Base-by-base conservation (phyloP, 2,888 invertebrate species). In the Tipula confusa region DNA sequence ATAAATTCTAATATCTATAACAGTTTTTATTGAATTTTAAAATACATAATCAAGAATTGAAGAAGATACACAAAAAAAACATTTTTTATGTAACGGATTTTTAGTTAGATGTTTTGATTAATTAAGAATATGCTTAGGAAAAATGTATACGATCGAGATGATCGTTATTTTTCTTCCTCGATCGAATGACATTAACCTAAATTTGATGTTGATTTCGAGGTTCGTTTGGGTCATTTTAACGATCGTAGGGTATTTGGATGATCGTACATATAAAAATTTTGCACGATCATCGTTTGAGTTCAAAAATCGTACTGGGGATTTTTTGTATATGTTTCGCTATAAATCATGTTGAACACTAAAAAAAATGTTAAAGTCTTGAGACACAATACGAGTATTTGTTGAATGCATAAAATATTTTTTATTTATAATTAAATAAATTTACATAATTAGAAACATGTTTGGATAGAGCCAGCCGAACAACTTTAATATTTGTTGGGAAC, bases 1-100 rank as follows among this genome's bases (percentile, higher is more conserved):
- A 43, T 43, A 43, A 6, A 64, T 64, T 64, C 64, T 64, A 64
- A 64, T 64, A 64, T 64, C 64, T 64, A 64, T 64, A 64, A 64
- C 64, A 64, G 64, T 64, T 64, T n/a, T 64, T 64, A 64, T 64
- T 64, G 11, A 64, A 64, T 64, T 64, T 24, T 24, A 24, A 24
- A 24, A 24, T 64, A 24, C 24, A 9, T 24, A 64, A 24, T 24
- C 24, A 64, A 64, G 24, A 64, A 64, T 64, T 64, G 64, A 64
- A 64, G 64, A 64, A 64, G 64, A 64, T 64, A 43, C 43, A 43
- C 1, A 43, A 2, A 43, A 64, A 24, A 64, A 64, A 24, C 24
- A 64, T 24, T 24, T 64, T 24, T 24, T 24, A 33, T 24, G 24
- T 64, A 64, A 64, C 64, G 64, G 64, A 64, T 9, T 64, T 18